Percentiles rank a stretch among this genome's conserved stretches.
These are phyloP conservation scores for Axea sp. DNA, from an alignment of 2,888 invertebrate species.

Conservation along the genomic window DNA sequence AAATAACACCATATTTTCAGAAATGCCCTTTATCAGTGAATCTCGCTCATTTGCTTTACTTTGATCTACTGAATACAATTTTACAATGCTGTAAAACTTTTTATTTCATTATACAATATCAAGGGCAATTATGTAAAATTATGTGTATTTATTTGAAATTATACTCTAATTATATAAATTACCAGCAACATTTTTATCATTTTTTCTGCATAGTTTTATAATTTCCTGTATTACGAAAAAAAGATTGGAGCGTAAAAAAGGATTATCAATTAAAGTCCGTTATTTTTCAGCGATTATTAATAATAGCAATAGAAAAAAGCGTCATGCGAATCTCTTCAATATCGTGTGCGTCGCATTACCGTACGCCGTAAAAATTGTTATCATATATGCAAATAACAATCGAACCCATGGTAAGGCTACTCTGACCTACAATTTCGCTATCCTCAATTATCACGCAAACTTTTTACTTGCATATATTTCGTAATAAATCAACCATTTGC, in stretches of 20 bases:
- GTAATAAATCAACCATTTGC: conserved; percentile 23
- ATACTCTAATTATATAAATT: conserved; percentile 45
- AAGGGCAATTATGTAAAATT: conserved; percentile 38
- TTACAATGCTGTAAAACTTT: conserved; percentile 38
- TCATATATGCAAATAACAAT: conserved; percentile 45
- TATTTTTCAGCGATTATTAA: conserved; percentile 7
- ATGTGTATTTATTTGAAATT: conserved; percentile 50
- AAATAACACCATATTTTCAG: no score
- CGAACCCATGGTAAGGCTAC: conserved; percentile 18
- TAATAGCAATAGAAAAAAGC: not conserved
- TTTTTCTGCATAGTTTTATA: conserved; percentile 24
- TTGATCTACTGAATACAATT: conserved; percentile 3
- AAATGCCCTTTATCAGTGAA: not conserved
- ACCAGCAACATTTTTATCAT: conserved; percentile 28
- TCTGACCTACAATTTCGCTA: conserved; percentile 36
- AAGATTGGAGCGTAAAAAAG: conserved; percentile 1
- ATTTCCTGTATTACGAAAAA: conserved; percentile 18
- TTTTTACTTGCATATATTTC: conserved; percentile 29
- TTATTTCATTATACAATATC: conserved; percentile 30
- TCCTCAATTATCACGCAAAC: conserved; percentile 40
- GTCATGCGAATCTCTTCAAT: not conserved
- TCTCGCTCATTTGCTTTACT: not conserved
- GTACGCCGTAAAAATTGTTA: conserved; percentile 23
- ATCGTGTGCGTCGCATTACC: conserved; percentile 5
- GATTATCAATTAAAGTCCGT: conserved; percentile 36